phyloP scores from a whole-genome alignment of 2,797 vertebrate genomes.

The Poeciliopsis infans region DNA sequence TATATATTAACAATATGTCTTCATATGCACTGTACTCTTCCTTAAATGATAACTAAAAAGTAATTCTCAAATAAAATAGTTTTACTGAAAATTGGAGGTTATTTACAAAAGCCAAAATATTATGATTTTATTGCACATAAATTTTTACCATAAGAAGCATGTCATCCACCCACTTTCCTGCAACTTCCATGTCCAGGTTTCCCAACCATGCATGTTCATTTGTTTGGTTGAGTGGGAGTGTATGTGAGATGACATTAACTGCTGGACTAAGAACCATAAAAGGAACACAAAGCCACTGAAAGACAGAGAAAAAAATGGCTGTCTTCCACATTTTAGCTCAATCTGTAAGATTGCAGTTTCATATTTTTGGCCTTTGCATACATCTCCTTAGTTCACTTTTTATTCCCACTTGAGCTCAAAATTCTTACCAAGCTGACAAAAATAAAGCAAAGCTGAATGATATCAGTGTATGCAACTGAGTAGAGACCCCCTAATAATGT shows the following conservation, averaged over 20 bases:
- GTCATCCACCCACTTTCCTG: constrained; percentile 77
- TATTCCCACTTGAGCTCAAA: not conserved
- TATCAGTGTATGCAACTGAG: constrained; percentile 84
- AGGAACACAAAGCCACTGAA: constrained; percentile 81
- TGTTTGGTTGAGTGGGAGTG: constrained; percentile 56
- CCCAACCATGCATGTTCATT: constrained; percentile 74
- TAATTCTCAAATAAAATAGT: not conserved
- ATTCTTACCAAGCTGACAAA: constrained; percentile 80
- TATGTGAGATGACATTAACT: constrained; percentile 62
- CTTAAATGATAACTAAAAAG: not conserved
- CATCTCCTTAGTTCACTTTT: not conserved
- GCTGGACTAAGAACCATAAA: constrained; percentile 78
- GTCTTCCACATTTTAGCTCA: not conserved
- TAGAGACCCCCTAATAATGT: constrained; percentile 83
- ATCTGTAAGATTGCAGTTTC: not conserved
- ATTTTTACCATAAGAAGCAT: constrained; percentile 58
- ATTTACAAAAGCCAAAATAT: not conserved
- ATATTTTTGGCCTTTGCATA: not conserved
- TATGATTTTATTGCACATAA: not conserved
- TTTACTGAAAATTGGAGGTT: not conserved
- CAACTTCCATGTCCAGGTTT: constrained; percentile 67
- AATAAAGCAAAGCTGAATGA: constrained; percentile 82
- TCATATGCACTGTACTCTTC: not conserved
- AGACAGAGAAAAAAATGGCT: constrained; percentile 26
- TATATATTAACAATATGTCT: not conserved